Conservation (phyloP, 2,113 vertebrate genomes). For the Oncorhynchus gorbuscha region DNA sequence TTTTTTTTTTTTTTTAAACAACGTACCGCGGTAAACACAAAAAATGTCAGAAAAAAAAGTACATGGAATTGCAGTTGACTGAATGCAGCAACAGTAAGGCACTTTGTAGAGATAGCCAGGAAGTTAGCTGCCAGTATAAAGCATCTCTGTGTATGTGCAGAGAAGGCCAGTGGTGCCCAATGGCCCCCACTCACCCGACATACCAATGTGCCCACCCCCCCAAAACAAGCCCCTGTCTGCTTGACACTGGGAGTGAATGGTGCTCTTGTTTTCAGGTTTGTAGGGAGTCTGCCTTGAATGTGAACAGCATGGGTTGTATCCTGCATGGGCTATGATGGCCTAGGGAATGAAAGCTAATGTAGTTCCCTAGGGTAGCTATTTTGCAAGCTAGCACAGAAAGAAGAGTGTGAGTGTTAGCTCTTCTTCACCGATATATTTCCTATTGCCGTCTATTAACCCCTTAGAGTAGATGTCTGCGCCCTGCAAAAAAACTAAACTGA, state of each 20-base stretch:
- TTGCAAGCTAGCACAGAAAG: too few relatives aligned
- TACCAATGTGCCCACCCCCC: constrained; percentile 50
- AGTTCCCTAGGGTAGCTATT: too few relatives aligned
- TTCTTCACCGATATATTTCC: too few relatives aligned
- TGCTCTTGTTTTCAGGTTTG: constrained; percentile 62
- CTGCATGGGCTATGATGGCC: too few relatives aligned
- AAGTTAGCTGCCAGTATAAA: constrained; percentile 64
- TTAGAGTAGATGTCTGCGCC: too few relatives aligned
- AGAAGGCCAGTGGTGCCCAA: constrained; percentile 64
- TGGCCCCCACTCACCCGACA: constrained; percentile 37
- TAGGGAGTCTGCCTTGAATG: constrained; percentile 60
- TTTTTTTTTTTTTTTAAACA: background rate
- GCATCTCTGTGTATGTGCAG: constrained; percentile 66
- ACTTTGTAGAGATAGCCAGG: constrained; percentile 44
- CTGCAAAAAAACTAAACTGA: constrained; percentile 36
- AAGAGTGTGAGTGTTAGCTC: too few relatives aligned
- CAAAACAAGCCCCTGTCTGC: constrained; percentile 56
- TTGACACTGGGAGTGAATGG: constrained; percentile 62
- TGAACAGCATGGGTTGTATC: constrained; percentile 48
- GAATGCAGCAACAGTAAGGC: constrained; percentile 43
- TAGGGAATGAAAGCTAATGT: too few relatives aligned
- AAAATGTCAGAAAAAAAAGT: constrained; percentile 34
- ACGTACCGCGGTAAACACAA: constrained; percentile 43
- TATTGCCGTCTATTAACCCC: too few relatives aligned
- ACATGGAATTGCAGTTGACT: constrained; percentile 55